A percentile compares a stretch with the other conserved stretches of the same genome.
Conservation (phyloP, 2,113 vertebrate genomes). For the Rhabdomys dilectus region DNA sequence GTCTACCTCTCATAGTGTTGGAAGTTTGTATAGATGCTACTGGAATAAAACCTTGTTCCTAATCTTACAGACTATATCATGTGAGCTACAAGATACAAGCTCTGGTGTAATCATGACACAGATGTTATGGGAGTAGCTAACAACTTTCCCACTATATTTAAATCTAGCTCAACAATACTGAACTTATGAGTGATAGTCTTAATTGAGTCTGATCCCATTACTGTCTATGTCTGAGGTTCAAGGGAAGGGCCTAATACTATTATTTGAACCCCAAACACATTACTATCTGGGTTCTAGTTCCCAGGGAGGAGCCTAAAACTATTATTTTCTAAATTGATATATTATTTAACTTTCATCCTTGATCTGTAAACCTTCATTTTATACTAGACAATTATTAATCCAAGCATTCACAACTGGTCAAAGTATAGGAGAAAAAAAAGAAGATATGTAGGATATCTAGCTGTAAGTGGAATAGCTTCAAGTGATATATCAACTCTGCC, state of each 20-base stretch:
- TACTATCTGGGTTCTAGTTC: background rate
- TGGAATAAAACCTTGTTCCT: background rate
- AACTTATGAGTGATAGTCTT: background rate
- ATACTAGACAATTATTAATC: background rate
- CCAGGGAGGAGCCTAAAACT: background rate
- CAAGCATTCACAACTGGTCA: background rate
- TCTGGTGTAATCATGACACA: background rate
- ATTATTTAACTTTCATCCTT: background rate
- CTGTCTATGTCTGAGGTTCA: background rate
- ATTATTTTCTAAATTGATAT: background rate
- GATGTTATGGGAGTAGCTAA: background rate
- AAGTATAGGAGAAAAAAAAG: background rate
- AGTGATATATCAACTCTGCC: background rate
- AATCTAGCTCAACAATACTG: background rate
- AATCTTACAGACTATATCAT: background rate
- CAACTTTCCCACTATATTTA: background rate
- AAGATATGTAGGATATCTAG: background rate
- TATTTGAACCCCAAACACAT: too few species aligned
- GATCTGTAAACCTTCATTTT: background rate
- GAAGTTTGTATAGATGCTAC: background rate
- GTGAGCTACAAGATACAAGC: background rate
- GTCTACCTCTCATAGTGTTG: background rate
- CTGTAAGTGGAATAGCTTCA: background rate
- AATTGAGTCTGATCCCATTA: background rate
- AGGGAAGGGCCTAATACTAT: background rate